phyloP scores from a whole-genome alignment of 2,888 invertebrate species.

The Tetranychus truncatus region DNA sequence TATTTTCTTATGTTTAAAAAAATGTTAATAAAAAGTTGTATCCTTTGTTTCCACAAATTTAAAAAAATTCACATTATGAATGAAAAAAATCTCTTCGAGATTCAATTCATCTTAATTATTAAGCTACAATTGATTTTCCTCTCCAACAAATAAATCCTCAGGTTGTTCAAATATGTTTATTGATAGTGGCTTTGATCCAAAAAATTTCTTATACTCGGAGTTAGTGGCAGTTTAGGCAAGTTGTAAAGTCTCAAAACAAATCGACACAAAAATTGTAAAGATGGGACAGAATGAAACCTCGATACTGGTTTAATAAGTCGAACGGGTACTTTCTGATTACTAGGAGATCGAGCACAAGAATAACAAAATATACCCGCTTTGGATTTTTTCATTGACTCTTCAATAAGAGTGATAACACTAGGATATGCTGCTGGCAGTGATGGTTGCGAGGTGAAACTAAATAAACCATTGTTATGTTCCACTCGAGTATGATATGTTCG shows the following conservation, averaged over 20 bases:
- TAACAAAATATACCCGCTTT: constrained; percentile 52
- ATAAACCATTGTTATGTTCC: constrained; percentile 48
- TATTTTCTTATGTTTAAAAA: too few species aligned
- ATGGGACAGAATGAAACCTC: constrained; percentile 48
- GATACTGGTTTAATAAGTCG: constrained; percentile 54
- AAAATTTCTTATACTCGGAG: constrained; percentile 42
- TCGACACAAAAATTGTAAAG: constrained; percentile 51
- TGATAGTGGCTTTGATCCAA: constrained; percentile 33
- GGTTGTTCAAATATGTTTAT: constrained; percentile 5
- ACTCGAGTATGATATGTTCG: constrained; percentile 54
- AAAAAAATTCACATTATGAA: too few species aligned
- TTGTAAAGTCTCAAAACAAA: constrained; percentile 52
- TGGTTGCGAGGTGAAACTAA: constrained; percentile 35
- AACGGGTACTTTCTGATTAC: constrained; percentile 52
- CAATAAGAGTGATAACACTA: constrained; percentile 51
- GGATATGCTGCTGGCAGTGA: constrained; percentile 24
- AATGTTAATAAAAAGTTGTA: too few species aligned
- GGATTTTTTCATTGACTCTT: constrained; percentile 52
- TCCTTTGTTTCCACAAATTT: too few species aligned
- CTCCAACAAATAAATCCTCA: background rate
- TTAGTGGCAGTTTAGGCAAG: constrained; percentile 49
- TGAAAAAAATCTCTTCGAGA: too few species aligned
- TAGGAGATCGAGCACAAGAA: constrained; percentile 46
- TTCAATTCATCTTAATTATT: background rate
- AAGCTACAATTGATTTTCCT: background rate